A percentile compares a stretch with the other conserved stretches of the same genome.
These are phyloP conservation scores for Microplitis mediator DNA, from an alignment of 1,140 invertebrate species.

Conservation along the genomic window DNA sequence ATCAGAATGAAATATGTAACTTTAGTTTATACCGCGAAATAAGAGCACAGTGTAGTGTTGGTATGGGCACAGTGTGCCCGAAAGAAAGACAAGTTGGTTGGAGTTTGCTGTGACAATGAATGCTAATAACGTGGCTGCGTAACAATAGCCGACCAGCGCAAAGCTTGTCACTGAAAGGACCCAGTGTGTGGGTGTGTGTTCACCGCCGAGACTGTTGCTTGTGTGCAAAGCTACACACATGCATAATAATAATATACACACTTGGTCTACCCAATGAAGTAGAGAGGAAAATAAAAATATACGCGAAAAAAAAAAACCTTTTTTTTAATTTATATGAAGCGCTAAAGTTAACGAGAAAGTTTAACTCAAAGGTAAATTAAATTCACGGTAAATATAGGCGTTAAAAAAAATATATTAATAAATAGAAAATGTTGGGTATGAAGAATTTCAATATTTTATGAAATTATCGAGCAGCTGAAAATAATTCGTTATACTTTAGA, in stretches of 20 bases:
- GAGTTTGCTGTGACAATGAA: constrained; percentile 23
- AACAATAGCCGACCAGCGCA: constrained; percentile 16
- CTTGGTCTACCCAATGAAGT: neutral
- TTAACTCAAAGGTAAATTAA: too few relatives aligned
- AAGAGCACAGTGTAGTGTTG: neutral
- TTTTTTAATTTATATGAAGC: too few relatives aligned
- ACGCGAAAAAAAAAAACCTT: neutral
- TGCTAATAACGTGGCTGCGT: constrained; percentile 22
- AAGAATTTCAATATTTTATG: too few relatives aligned
- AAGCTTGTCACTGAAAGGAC: constrained; percentile 11
- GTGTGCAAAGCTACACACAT: neutral
- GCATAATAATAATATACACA: neutral
- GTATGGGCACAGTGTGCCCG: too few relatives aligned
- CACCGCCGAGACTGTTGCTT: neutral
- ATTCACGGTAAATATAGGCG: too few relatives aligned
- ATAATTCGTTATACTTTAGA: too few relatives aligned
- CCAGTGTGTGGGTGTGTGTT: neutral
- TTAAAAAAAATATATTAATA: too few relatives aligned
- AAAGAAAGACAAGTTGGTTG: constrained; percentile 1
- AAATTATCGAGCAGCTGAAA: too few relatives aligned
- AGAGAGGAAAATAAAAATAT: neutral
- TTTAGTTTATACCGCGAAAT: too few relatives aligned
- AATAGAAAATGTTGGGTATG: too few relatives aligned
- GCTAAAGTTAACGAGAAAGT: too few relatives aligned
- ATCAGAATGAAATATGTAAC: too few relatives aligned